These are phyloP conservation scores for Tylochromis polylepis DNA, from an alignment of 2,113 vertebrate species.

Conservation along the genomic window DNA sequence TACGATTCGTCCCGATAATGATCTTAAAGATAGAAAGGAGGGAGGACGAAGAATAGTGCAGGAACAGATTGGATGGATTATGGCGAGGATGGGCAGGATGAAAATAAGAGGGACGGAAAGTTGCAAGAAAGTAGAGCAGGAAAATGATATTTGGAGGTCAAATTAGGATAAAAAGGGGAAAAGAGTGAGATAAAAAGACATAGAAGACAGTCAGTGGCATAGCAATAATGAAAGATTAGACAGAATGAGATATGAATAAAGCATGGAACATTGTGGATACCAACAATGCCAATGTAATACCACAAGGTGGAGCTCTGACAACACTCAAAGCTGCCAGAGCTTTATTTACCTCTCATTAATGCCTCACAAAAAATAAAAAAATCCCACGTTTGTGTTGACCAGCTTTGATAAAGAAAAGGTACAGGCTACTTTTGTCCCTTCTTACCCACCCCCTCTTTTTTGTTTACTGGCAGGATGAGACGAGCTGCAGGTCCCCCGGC, in stretches of 20 bases:
- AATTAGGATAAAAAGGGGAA: neutral
- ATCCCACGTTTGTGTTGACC: neutral
- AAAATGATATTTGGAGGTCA: neutral
- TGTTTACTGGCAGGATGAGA: slow-evolving; percentile 2
- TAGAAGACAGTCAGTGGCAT: neutral
- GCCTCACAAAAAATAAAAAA: neutral
- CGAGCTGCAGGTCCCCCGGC: slow-evolving; percentile 11
- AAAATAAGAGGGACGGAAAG: neutral
- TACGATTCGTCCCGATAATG: slow-evolving; percentile 95
- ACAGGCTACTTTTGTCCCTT: neutral
- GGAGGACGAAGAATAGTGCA: neutral
- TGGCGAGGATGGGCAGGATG: neutral
- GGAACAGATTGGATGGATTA: neutral
- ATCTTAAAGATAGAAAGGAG: slow-evolving; percentile 70
- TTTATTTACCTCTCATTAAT: slow-evolving; percentile 26
- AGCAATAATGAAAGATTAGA: neutral
- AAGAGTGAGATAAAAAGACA: slow-evolving; percentile 8
- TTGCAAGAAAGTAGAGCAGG: neutral
- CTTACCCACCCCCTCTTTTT: neutral
- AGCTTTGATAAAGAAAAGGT: neutral
- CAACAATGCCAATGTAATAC: neutral
- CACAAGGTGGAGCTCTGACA: slow-evolving; percentile 54
- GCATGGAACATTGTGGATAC: neutral
- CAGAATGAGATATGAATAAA: neutral
- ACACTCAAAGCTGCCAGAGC: neutral